These are phyloP conservation scores for Rachycentron canadum DNA, from an alignment of 2,797 vertebrate genomes.

Conservation along the genomic window DNA sequence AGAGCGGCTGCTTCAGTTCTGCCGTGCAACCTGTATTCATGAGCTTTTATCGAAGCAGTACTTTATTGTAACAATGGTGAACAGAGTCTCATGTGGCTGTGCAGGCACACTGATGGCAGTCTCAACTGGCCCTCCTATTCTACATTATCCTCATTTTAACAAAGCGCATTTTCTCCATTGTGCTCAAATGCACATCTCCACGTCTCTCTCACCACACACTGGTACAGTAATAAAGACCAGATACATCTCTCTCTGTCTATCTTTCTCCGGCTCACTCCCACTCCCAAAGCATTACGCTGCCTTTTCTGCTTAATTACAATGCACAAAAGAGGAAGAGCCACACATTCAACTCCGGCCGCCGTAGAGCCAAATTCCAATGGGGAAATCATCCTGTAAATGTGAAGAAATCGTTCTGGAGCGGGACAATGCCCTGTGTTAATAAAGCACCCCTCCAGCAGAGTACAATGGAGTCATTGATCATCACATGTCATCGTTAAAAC, in stretches of 20 bases:
- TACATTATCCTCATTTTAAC: conserved; percentile 58
- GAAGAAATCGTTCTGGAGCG: conserved; percentile 49
- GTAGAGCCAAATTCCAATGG: conserved; percentile 49
- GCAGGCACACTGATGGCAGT: conserved; percentile 54
- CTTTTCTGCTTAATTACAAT: conserved; percentile 55
- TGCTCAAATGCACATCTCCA: conserved; percentile 52
- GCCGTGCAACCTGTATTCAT: conserved; percentile 62
- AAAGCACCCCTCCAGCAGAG: conserved; percentile 52
- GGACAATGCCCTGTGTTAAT: conserved; percentile 64
- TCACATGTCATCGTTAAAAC: conserved; percentile 72
- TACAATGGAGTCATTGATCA: conserved; percentile 78
- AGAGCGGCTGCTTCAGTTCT: conserved; percentile 46
- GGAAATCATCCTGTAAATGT: conserved; percentile 64
- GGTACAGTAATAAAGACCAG: conserved; percentile 46
- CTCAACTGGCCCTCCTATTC: conserved; percentile 59
- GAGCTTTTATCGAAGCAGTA: conserved; percentile 61
- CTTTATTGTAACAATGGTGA: conserved; percentile 72
- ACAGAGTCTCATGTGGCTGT: conserved; percentile 56
- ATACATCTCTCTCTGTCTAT: conserved; percentile 22
- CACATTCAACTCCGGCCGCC: conserved; percentile 19
- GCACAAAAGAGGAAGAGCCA: conserved; percentile 45
- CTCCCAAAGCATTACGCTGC: conserved; percentile 31
- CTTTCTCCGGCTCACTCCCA: conserved; percentile 13
- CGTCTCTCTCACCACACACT: conserved; percentile 35
- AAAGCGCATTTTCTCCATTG: conserved; percentile 64